Evolutionary conservation across 2,888 invertebrate species (phyloP), one percentile per base, ranked within the genome.

Genomic region (Coecobrya sp.): DNA sequence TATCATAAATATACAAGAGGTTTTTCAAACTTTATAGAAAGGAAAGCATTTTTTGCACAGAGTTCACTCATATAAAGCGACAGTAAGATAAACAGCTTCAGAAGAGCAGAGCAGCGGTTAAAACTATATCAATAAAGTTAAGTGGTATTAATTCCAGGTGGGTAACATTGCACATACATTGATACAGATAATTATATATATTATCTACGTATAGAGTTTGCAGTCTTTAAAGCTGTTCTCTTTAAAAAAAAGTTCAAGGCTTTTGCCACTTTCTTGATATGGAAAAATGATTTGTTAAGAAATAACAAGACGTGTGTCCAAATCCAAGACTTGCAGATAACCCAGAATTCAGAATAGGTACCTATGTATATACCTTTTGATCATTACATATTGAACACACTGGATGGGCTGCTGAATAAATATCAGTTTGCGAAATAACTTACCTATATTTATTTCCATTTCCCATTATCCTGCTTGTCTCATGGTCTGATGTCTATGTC

Each of bases 201-300:
- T 36, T 4, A 36, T 36, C n/a, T n/a, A n/a, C n/a, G 52, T 5
- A 59, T 5, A 59, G n/a, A 59, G 3, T 19, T 0, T 5, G 19
- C 0, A 42, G 36, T 13, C 5, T 25, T 13, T 62, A 25, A 19
- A 62, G 11, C 22, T 19, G 11, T 49, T 49, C 10, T 49, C 49
- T 13, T 7, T 7, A 62, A 62, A 36, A 42, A 36, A 1, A 73
- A 73, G 73, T 73, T 73, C 73, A 73, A 73, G 73, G 73, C 22
- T n/a, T 10, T 11, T 73, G 27, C 73, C n/a, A 68, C 68, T 68
- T 27, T 1, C 30, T 68, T 30, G 30, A 68, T 16, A 30, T 30
- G 27, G 4, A 27, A 16, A n/a, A 8, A 13, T 68, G 73, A 10
- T 16, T 10, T n/a, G 19, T 19, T 73, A 10, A 11, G n/a, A 42